Evolutionary conservation across 2,797 vertebrate species (phyloP), one percentile per base, ranked within the genome.

Genomic region (Halcyon chelicuti): DNA sequence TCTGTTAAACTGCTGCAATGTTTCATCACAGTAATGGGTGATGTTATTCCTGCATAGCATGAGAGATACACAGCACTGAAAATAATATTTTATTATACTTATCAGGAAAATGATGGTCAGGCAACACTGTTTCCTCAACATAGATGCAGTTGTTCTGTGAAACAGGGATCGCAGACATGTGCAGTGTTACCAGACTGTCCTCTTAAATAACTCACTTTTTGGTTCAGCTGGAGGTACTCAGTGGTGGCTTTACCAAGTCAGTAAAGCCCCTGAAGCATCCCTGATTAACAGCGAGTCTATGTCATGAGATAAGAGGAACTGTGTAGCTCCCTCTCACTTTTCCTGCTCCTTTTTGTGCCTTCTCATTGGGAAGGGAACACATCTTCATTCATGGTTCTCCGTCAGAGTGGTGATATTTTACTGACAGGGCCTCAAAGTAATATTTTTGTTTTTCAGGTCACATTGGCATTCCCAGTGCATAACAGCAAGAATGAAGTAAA

Each of bases 281-380:
- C 5, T 16, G 26, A 12, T 47, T 75, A 63, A 40, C 33, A 73
- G 10, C 15, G 65, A 25, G 5, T 82, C 37, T 31, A 9, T n/a
- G 21, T 65, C 33, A 67, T 20, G 71, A 71, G 22, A 26, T 10
- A 37, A 58, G 29, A 71, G 57, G 67, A 57, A 54, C 28, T 2
- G 0, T 35, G 7, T 60, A 22, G 22, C 18, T 73, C 11, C 17
- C 3, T 58, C 6, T 33, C 12, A 2, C 1, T 17, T 5, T 75
- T 79, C 15, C 31, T 66, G 44, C 8, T 61, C 6, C 4, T 26
- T 35, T 39, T 35, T 73, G 57, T 33, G 4, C 10, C 33, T 84
- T 74, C 33, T 3, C 0, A 0, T 28, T 74, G 71, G 15, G 40
- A 49, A 80, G 35, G 39, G 76, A 86, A 29, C 7, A 37, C 0